phyloP scores from a whole-genome alignment of 2,888 invertebrate genomes.

The Gryllus longicercus region DNA sequence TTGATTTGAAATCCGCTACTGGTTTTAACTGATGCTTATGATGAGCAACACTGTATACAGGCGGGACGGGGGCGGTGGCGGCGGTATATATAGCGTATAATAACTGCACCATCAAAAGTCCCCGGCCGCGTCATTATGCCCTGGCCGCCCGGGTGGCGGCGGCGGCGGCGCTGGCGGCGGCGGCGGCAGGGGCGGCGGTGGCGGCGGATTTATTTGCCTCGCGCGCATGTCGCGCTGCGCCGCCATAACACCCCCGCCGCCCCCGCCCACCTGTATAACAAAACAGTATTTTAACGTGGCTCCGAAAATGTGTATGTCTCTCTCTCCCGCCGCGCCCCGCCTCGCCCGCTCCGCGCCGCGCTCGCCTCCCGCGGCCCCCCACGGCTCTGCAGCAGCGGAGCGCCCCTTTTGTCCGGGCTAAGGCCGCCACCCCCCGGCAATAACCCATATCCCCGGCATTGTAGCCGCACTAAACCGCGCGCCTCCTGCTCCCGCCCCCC shows the following conservation, averaged over 20 bases:
- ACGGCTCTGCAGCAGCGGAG: neutral
- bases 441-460: conserved; percentile 34
- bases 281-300: conserved; percentile 25
- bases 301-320: conserved; percentile 17
- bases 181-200: conserved; percentile 18
- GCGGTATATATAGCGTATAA: conserved; percentile 30
- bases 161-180: conserved; percentile 25
- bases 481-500: conserved; percentile 22
- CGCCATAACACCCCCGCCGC: conserved; percentile 28
- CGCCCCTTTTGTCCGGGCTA: conserved; percentile 17
- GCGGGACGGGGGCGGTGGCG: conserved; percentile 21
- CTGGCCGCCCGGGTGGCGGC: conserved; percentile 22
- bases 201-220: conserved; percentile 31
- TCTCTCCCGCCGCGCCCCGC: neutral
- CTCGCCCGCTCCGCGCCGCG: neutral
- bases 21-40: conserved; percentile 34
- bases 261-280: conserved; percentile 32
- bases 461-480: conserved; percentile 25
- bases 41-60: conserved; percentile 31
- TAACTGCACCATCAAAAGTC: conserved; percentile 36
- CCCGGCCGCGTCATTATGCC: conserved; percentile 33
- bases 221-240: conserved; percentile 21
- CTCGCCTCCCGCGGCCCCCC: neutral
- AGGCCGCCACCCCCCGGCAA: conserved; percentile 28
- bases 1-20: conserved; percentile 37